These are phyloP conservation scores for Suncus etruscus DNA, from an alignment of 2,113 vertebrate species.

Conservation along the genomic window DNA sequence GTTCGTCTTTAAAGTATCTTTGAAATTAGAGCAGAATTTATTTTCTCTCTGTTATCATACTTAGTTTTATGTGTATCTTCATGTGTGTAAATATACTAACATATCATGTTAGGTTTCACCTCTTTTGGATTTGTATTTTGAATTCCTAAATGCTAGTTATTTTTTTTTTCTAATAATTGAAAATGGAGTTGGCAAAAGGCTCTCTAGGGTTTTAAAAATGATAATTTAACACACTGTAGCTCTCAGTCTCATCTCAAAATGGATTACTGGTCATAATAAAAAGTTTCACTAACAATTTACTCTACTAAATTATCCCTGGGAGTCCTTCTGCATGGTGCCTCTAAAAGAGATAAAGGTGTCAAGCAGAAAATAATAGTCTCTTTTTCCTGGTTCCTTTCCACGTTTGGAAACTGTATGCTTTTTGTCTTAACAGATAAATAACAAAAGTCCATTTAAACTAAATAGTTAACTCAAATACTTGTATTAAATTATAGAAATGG, in stretches of 20 bases:
- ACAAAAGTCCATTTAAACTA: constrained; percentile 15
- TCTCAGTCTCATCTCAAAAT: constrained; percentile 43
- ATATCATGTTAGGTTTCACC: not conserved
- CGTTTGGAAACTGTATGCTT: not conserved
- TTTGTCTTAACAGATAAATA: constrained; percentile 10
- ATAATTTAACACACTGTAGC: not conserved
- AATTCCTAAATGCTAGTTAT: not conserved
- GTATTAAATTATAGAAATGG: not conserved
- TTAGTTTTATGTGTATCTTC: too few species aligned
- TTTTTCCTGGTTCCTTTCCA: not conserved
- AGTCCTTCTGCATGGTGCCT: not conserved
- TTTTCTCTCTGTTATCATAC: too few species aligned
- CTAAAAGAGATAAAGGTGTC: not conserved
- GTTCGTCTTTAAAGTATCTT: not conserved
- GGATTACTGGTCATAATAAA: not conserved
- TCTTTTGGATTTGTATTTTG: not conserved
- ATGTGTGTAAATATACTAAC: too few species aligned
- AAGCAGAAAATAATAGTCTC: not conserved
- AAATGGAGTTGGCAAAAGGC: not conserved
- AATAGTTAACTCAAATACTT: not conserved
- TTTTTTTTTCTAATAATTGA: constrained; percentile 26
- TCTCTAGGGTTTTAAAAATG: constrained; percentile 34
- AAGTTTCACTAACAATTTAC: constrained; percentile 30
- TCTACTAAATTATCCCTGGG: not conserved
- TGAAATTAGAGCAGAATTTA: constrained; percentile 18